Evolutionary conservation across 2,888 invertebrate genomes (phyloP).

Genomic region (Phaedon cochleariae): DNA sequence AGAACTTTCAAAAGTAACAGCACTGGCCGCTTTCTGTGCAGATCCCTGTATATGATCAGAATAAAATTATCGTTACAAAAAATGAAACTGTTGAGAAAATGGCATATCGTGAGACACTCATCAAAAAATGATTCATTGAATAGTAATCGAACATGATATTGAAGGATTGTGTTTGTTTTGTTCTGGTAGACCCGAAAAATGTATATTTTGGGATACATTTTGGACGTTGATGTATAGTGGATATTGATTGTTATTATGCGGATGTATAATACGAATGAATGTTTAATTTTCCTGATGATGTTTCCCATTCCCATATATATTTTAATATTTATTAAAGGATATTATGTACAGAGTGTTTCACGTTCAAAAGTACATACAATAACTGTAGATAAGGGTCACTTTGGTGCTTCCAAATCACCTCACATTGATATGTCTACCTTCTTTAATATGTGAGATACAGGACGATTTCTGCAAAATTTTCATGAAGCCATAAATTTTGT

Average conservation of each 20-base stretch:
- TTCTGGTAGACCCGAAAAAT: slow-evolving; percentile 19
- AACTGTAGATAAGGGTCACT: too few relatives aligned
- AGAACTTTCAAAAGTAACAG: too few relatives aligned
- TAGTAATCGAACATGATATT: background rate
- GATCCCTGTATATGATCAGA: too few relatives aligned
- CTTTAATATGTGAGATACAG: too few relatives aligned
- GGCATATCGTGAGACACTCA: background rate
- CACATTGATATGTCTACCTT: too few relatives aligned
- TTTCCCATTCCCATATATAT: slow-evolving; percentile 59
- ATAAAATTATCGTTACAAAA: too few relatives aligned
- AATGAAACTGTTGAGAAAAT: background rate
- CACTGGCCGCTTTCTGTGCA: too few relatives aligned
- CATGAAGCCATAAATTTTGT: too few relatives aligned
- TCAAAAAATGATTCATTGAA: background rate
- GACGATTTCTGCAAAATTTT: too few relatives aligned
- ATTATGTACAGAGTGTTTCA: slow-evolving; percentile 39
- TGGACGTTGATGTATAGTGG: slow-evolving; percentile 41
- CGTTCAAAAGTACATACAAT: too few relatives aligned
- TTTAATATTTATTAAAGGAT: slow-evolving; percentile 55
- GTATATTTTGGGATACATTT: slow-evolving; percentile 48
- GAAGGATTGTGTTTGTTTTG: background rate
- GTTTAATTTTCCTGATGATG: slow-evolving; percentile 55
- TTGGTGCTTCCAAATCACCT: too few relatives aligned
- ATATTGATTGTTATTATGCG: slow-evolving; percentile 60
- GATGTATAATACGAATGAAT: slow-evolving; percentile 59